phyloP scores from a whole-genome alignment of 2,797 vertebrate genomes.

The Xenentodon cancila region DNA sequence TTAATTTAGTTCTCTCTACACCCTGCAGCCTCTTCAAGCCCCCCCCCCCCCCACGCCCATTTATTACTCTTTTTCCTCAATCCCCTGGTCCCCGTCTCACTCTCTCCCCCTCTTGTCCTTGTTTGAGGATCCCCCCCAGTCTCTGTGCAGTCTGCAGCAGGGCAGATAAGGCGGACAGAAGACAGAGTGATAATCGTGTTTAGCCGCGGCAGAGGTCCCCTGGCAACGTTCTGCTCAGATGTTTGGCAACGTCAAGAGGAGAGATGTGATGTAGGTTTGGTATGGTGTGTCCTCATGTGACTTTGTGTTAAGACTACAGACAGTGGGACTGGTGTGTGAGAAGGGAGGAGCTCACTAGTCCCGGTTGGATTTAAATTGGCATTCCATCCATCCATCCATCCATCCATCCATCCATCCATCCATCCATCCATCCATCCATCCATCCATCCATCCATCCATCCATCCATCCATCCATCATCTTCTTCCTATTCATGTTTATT shows the following conservation, averaged over 20 bases:
- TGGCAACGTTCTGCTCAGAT: constrained; percentile 27
- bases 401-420: too few species aligned
- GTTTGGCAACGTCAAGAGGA: constrained; percentile 26
- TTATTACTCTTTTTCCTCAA: constrained; percentile 53
- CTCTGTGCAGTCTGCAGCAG: constrained; percentile 59
- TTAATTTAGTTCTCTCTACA: constrained; percentile 54
- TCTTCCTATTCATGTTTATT: too few species aligned
- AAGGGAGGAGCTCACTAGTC: not conserved
- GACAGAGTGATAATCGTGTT: constrained; percentile 65
- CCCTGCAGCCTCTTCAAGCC: constrained; percentile 45
- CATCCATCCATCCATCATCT: too few species aligned
- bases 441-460: too few species aligned
- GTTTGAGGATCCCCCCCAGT: constrained; percentile 62
- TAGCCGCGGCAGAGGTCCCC: constrained; percentile 45
- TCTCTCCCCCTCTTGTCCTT: constrained; percentile 55
- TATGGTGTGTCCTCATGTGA: constrained; percentile 44
- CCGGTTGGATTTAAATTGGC: too few species aligned
- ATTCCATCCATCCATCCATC: too few species aligned
- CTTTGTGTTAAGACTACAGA: constrained; percentile 13
- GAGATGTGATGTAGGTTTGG: constrained; percentile 29
- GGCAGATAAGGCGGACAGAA: constrained; percentile 67
- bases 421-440: too few species aligned
- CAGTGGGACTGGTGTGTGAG: not conserved
- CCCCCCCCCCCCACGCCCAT: constrained; percentile 57
- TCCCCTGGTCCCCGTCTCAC: constrained; percentile 45